phyloP scores from a whole-genome alignment of 1,140 invertebrate species.

The Kradibia gibbosae region DNA sequence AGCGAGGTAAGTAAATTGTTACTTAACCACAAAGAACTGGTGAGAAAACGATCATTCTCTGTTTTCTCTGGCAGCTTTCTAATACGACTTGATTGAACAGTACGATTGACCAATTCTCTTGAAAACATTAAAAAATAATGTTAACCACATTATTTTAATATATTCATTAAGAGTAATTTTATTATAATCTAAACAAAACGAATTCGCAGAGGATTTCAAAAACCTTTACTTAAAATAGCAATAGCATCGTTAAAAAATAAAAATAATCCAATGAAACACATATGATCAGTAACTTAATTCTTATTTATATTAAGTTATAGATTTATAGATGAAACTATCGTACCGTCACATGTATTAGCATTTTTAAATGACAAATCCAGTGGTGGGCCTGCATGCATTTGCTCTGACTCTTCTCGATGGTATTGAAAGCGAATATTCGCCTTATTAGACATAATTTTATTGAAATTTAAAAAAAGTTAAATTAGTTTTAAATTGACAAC shows the following conservation, averaged over 20 bases:
- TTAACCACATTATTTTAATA: not conserved
- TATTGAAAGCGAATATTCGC: slow-evolving; percentile 49
- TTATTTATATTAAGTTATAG: no score
- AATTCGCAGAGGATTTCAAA: no score
- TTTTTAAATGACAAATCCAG: slow-evolving; percentile 66
- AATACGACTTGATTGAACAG: slow-evolving; percentile 58
- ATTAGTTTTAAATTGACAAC: not conserved
- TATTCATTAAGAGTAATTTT: slow-evolving; percentile 12
- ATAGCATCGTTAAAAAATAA: no score
- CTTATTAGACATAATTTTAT: slow-evolving; percentile 28
- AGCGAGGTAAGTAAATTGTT: slow-evolving; percentile 72
- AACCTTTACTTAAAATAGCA: no score
- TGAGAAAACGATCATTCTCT: slow-evolving; percentile 66
- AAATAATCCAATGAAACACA: no score
- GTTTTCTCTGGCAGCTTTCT: slow-evolving; percentile 65
- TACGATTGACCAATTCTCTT: slow-evolving; percentile 60
- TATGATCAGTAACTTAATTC: no score
- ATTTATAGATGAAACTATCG: no score
- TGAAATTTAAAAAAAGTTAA: not conserved
- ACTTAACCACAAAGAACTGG: slow-evolving; percentile 73
- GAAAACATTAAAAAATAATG: slow-evolving; percentile 48
- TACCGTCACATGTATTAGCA: slow-evolving; percentile 60
- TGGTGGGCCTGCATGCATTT: slow-evolving; percentile 59
- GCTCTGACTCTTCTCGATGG: slow-evolving; percentile 53
- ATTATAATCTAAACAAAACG: no score